These are phyloP conservation scores for Siniperca undulata DNA, from an alignment of 2,797 vertebrate genomes.

Conservation along the genomic window DNA sequence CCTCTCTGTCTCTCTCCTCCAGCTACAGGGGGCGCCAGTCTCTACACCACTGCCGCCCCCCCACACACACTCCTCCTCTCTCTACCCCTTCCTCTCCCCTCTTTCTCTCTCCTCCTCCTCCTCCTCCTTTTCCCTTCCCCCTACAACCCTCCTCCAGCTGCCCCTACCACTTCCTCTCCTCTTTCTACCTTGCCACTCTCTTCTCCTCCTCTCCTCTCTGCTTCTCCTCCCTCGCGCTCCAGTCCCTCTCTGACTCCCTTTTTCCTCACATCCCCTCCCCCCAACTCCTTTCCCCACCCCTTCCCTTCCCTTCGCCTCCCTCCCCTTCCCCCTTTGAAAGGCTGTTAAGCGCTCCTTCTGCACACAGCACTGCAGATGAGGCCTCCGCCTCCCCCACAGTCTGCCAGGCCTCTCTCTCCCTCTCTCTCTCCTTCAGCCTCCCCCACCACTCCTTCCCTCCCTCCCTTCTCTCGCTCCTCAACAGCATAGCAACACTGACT, in stretches of 20 bases:
- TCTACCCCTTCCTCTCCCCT: conserved; percentile 10
- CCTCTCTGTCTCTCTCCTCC: conserved; percentile 43
- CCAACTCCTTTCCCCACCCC: conserved; percentile 30
- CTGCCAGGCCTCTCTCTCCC: conserved; percentile 66
- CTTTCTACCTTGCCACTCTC: conserved; percentile 9
- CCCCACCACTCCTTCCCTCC: conserved; percentile 57
- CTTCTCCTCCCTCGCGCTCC: conserved; percentile 24
- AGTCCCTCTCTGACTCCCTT: conserved; percentile 40
- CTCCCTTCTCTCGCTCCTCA: conserved; percentile 58
- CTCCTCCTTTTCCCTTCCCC: not conserved
- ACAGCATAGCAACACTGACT: conserved; percentile 82
- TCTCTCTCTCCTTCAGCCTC: conserved; percentile 58
- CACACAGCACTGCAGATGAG: conserved; percentile 82
- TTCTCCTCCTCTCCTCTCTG: not conserved
- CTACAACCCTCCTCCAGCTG: not conserved
- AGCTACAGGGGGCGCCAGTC: conserved; percentile 67
- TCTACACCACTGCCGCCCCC: conserved; percentile 19
- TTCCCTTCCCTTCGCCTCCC: conserved; percentile 15
- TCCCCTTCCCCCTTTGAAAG: conserved; percentile 48
- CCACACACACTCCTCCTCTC: not conserved
- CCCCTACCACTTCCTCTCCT: conserved; percentile 18
- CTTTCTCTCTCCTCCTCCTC: not conserved
- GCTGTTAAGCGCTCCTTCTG: conserved; percentile 71
- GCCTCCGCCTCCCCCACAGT: conserved; percentile 76
- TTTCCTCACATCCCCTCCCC: conserved; percentile 29